A percentile compares a stretch with the other conserved stretches of the same genome.
Conservation (phyloP, 2,113 vertebrate genomes). For the Collichthys lucidus region DNA sequence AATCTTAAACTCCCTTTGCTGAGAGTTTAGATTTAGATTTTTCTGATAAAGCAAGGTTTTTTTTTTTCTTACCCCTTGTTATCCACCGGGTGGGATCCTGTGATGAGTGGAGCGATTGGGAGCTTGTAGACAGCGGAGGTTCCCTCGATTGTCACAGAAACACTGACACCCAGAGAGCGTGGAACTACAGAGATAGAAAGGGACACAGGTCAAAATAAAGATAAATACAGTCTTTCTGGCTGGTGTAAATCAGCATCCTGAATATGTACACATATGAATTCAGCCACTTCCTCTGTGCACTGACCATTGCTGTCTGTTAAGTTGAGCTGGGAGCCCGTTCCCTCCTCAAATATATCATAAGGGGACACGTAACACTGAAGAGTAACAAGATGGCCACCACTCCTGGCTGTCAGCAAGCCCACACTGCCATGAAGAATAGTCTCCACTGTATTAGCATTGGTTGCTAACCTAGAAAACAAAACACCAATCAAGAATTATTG, state of each 20-base stretch:
- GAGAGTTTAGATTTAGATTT: background rate
- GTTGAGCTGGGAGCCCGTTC: constrained; percentile 86
- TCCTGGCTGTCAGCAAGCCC: constrained; percentile 93
- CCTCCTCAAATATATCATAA: constrained; percentile 95
- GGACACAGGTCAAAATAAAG: background rate
- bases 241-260: background rate
- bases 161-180: constrained; percentile 91
- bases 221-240: no score
- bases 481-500: constrained; percentile 8
- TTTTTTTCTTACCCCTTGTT: constrained; percentile 91
- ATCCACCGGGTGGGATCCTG: constrained; percentile 96
- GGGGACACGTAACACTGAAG: constrained; percentile 98
- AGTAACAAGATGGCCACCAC: constrained; percentile 95
- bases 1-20: background rate
- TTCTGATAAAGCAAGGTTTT: background rate
- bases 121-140: constrained; percentile 93
- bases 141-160: constrained; percentile 94
- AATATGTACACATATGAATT: background rate
- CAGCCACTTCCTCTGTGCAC: background rate
- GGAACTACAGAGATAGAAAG: constrained; percentile 85
- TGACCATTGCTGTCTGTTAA: constrained; percentile 88
- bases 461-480: constrained; percentile 89
- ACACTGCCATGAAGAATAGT: constrained; percentile 96
- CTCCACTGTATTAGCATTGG: constrained; percentile 92
- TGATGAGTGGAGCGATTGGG: constrained; percentile 95